These are phyloP conservation scores for Molossus alvarezi DNA, from an alignment of 2,797 vertebrate species.

Conservation along the genomic window DNA sequence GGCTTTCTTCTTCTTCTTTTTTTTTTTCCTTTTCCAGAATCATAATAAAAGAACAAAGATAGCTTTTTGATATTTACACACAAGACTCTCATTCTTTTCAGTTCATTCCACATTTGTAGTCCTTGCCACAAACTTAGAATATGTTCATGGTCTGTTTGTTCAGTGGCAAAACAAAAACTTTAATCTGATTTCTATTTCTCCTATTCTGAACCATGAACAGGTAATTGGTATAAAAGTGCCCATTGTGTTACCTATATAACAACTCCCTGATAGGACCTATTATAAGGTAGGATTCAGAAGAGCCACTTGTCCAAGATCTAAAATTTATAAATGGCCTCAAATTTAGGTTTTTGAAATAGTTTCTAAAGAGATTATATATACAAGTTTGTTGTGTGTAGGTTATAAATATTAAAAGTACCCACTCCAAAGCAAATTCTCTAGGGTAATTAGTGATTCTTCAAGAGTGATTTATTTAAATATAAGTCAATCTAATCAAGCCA, in stretches of 20 bases:
- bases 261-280: background rate
- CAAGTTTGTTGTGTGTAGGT: background rate
- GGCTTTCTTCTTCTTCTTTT: no score
- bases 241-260: background rate
- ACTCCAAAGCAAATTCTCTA: background rate
- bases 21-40: background rate
- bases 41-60: background rate
- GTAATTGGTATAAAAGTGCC: constrained; percentile 28
- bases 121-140: background rate
- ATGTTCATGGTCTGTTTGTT: background rate
- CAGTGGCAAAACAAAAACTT: constrained; percentile 18
- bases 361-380: background rate
- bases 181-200: constrained; percentile 37
- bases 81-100: background rate
- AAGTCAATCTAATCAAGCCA: background rate
- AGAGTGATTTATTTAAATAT: constrained; percentile 10
- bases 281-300: background rate
- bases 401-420: constrained; percentile 18
- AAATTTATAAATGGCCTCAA: no score
- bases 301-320: no score
- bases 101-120: constrained; percentile 7
- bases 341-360: no score
- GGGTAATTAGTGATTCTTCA: background rate
- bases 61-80: background rate
- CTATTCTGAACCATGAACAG: background rate